Evolutionary conservation across 2,888 invertebrate genomes (phyloP), one percentile per base, ranked within the genome.

Genomic region (Caenorhabditis drosophilae): DNA sequence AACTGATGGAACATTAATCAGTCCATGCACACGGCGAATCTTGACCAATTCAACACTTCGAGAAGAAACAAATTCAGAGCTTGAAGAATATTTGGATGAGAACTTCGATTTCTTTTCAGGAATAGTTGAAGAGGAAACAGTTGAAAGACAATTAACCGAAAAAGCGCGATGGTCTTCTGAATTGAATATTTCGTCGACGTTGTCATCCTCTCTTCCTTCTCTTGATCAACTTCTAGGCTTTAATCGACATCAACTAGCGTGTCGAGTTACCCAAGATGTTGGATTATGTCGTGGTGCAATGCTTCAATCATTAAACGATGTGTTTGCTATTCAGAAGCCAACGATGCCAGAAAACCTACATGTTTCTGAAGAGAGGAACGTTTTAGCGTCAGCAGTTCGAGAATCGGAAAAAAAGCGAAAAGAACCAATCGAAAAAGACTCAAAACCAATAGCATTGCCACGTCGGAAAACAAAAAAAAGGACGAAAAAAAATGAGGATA

Each of bases 321-420:
- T 69, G 3, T 72, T 72, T 46, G 72, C 72, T 2, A 35, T 49
- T 2, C 67, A 72, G 41, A 69, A 67, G 40, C 50, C 60, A 7
- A 48, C 57, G 18, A 53, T 47, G 6, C 58, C 58, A 4, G 61
- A 54, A 44, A 50, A 62, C 34, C 40, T 62, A 11, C 47, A 45
- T 22, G 69, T 67, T 6, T 66, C 57, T 1, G 67, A 64, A n/a
- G 70, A 70, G 51, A 47, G 51, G 7, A 73, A 71, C 36, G 62
- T 76, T 12, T 41, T 64, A 34, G 73, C 76, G 20, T 70, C 70
- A 22, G 70, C 67, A 9, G 76, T 76, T 35, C 61, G 70, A 48
- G 58, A 47, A 20, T 57, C 72, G 16, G 70, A 76, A 46, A 70
- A 66, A 36, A 62, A 51, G 46, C 52, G 51, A 42, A 41, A 40